Evolutionary conservation across 2,888 invertebrate species (phyloP), one percentile per base, ranked within the genome.

Genomic region (Gnatocerus cornutus): DNA sequence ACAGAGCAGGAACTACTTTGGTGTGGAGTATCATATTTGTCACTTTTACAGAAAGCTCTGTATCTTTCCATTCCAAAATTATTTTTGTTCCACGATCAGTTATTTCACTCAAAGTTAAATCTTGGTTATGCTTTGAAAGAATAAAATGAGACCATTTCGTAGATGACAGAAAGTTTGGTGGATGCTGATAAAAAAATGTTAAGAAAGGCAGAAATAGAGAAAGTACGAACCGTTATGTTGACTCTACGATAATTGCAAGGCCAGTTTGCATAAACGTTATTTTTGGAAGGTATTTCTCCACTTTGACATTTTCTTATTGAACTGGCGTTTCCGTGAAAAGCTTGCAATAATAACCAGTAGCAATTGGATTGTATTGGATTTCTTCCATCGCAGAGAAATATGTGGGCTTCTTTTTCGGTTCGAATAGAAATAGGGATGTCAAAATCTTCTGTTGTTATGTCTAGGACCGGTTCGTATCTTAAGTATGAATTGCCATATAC

Each of bases 301-400:
- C 9, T 27, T n/a, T 13, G 2, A 33, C 63, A 63, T 53, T 63
- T 63, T 29, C 63, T 21, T 10, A 63, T 29, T 7, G 53, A 52
- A 41, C 37, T 63, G n/a, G 0, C n/a, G 0, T 52, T 39, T 13
- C 63, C 53, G 14, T n/a, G 1, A 37, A 37, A 63, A 12, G 53
- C 52, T 43, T 52, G 14, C 30, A 63, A 43, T 43, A 63, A 43
- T 16, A 63, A 33, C 63, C 63, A 63, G 27, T 63, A 63, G 30
- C 63, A 63, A 29, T 53, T 52, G 6, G 63, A 52, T 12, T 12
- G 6, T 13, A 1, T 4, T 27, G 63, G 63, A 14, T 30, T 9
- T 9, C 7, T 7, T 21, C 63, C 63, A 53, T 63, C 63, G 10
- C 63, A 63, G 7, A 63, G 37, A 63, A 63, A 63, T 29, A 63